Conservation (phyloP, 2,888 invertebrate genomes). For the Geotrupes spiniger region DNA sequence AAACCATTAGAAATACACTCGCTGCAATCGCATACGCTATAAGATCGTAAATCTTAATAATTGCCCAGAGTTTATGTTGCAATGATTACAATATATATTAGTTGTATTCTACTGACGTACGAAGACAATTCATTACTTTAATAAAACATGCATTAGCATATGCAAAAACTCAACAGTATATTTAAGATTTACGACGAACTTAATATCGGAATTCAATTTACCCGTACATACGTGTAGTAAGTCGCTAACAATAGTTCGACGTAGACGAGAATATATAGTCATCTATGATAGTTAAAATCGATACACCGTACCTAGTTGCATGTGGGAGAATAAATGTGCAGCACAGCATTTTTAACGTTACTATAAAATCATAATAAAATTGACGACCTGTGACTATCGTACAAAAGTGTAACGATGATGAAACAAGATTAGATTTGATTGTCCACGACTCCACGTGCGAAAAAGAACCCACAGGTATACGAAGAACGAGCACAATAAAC, state of each 20-base stretch:
- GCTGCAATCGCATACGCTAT: conserved; percentile 19
- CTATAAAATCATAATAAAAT: too few species aligned
- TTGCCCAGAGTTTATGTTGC: conserved; percentile 20
- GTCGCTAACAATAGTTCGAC: conserved; percentile 14
- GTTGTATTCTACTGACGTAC: conserved; percentile 20
- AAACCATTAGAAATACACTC: neutral
- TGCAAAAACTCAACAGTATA: conserved; percentile 15
- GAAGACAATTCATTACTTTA: conserved; percentile 22
- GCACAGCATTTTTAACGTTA: too few species aligned
- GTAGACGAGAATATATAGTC: conserved; percentile 10
- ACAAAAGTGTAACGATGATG: too few species aligned
- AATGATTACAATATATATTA: conserved; percentile 25
- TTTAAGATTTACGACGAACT: conserved; percentile 19
- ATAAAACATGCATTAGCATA: conserved; percentile 24
- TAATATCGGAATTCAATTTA: conserved; percentile 21
- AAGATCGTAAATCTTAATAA: conserved; percentile 25
- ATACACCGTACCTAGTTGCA: too few species aligned
- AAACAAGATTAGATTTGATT: too few species aligned
- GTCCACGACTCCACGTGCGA: too few species aligned
- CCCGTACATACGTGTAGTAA: conserved; percentile 9
- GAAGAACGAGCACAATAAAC: conserved; percentile 5
- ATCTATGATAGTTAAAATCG: too few species aligned
- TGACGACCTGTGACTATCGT: too few species aligned
- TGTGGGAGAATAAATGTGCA: too few species aligned
- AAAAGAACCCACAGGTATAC: too few species aligned